Evolutionary conservation across 2,888 invertebrate genomes (phyloP), one percentile per base, ranked within the genome.

Genomic region (Polylopha cassiicola): DNA sequence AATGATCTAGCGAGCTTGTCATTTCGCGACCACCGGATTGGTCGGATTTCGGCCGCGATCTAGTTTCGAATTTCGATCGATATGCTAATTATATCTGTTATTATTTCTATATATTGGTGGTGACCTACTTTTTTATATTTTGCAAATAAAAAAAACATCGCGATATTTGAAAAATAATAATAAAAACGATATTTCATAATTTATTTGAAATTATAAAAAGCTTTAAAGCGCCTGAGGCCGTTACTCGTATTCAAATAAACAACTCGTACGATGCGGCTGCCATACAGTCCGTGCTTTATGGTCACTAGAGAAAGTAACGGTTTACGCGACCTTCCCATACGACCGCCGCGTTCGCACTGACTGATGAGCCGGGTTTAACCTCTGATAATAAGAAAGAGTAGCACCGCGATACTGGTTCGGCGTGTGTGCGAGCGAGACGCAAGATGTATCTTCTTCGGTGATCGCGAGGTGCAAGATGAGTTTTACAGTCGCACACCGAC

Each of bases 401-500:
- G 64, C 78, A 80, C 57, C 48, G 63, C 49, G 20, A 62, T 65
- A 73, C 53, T 46, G 38, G 37, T 44, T 34, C 39, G 13, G 31
- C 17, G 20, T 11, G 44, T 15, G 73, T 37, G 62, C 44, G 72
- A 82, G 59, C 45, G 69, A 50, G 79, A 81, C 46, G 51, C 57
- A 21, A 43, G 60, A 70, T 62, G 84, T 77, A 74, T 84, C 85
- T 80, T 85, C 84, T 84, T 84, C 81, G 79, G 78, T 75, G 79
- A 80, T 79, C 81, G 80, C 69, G 76, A 80, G 78, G 81, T 78
- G 75, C 79, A 76, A 81, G 84, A 84, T 84, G 81, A 77, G 78
- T 78, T n/a, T 73, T 74, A 79, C 84, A 84, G 85, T 82, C 82
- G 81, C 81, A 82, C 73, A 78, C 82, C 78, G 75, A 73, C 85